Percentiles rank a stretch among this genome's conserved stretches.
These are phyloP conservation scores for Anolis apletophallus DNA, from an alignment of 2,797 vertebrate genomes.

Conservation along the genomic window DNA sequence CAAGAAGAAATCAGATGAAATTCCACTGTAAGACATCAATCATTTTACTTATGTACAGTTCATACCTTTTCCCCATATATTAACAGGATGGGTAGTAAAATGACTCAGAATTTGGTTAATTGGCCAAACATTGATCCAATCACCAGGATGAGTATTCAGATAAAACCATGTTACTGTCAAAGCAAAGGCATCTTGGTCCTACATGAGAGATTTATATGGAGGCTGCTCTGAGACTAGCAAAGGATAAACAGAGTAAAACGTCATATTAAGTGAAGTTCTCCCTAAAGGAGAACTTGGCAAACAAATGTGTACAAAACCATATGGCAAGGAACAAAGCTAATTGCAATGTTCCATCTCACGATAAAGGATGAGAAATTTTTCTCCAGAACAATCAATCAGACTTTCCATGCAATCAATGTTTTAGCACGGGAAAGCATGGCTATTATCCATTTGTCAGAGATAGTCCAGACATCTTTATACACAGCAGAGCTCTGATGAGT, in stretches of 20 bases:
- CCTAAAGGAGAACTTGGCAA: constrained; percentile 13
- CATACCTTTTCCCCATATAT: constrained; percentile 63
- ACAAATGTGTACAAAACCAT: constrained; percentile 8
- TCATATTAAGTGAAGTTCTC: not conserved
- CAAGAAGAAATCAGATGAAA: constrained; percentile 62
- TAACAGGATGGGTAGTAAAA: constrained; percentile 48
- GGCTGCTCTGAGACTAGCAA: not conserved
- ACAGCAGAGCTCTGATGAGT: not conserved
- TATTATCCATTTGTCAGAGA: not conserved
- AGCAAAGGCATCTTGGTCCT: not conserved
- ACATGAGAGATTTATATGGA: not conserved
- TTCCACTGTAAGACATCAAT: constrained; percentile 67
- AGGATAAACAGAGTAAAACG: not conserved
- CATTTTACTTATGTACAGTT: constrained; percentile 59
- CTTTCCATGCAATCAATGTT: not conserved
- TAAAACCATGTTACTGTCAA: not conserved
- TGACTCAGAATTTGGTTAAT: constrained; percentile 6
- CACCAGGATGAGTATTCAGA: not conserved
- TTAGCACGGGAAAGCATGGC: not conserved
- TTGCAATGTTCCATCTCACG: not conserved
- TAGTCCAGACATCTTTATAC: not conserved
- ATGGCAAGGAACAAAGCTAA: not conserved
- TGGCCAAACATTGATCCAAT: constrained; percentile 36
- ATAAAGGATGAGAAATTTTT: not conserved
- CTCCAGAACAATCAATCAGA: not conserved